Base-by-base conservation (phyloP, 2,888 invertebrate species). In the Luffia ferchaultella region DNA sequence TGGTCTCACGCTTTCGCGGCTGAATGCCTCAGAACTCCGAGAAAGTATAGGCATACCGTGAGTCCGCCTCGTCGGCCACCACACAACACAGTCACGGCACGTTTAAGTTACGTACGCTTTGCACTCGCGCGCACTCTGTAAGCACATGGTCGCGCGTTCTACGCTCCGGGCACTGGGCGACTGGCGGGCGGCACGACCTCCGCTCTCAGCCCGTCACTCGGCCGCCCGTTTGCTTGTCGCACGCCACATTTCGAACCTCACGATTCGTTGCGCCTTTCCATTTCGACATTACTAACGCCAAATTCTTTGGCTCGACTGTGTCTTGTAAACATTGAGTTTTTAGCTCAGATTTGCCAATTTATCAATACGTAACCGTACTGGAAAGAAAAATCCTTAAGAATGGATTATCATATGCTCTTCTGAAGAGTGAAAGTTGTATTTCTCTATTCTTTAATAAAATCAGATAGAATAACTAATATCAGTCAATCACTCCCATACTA, bases 61-160 rank as follows among this genome's bases (percentile, higher is more conserved):
- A 3, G 30, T 3, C 30, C 30, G 30, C 30, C 5, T 3, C 30
- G 30, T 3, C 12, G 30, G 30, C 12, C 30, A 30, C 5, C 30
- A 7, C 30, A 30, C 30, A 30, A 12, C 30, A 30, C 30, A 12
- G 12, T 30, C 30, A 30, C 30, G 30, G 30, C 30, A 30, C 30
- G 41, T 15, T 20, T 48, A 18, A 2, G 41, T 20, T 42, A 42
- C 41, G 48, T 48, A 48, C 41, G 42, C 16, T 40, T 62, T 62
- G 57, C 78, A 82, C 77, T 76, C 79, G 76, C 56, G 57, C 58
- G 45, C 45, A 55, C 60, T 64, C 61, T 61, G 62, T 61, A 61
- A 64, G 70, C 67, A 73, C 80, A 78, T 78, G 67, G 61, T 73
- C 64, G 68, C 60, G 61, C 67, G 72, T 66, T 70, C 70, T 67